Conservation (phyloP, 2,888 invertebrate genomes). For the Phyllotreta cruciferae region DNA sequence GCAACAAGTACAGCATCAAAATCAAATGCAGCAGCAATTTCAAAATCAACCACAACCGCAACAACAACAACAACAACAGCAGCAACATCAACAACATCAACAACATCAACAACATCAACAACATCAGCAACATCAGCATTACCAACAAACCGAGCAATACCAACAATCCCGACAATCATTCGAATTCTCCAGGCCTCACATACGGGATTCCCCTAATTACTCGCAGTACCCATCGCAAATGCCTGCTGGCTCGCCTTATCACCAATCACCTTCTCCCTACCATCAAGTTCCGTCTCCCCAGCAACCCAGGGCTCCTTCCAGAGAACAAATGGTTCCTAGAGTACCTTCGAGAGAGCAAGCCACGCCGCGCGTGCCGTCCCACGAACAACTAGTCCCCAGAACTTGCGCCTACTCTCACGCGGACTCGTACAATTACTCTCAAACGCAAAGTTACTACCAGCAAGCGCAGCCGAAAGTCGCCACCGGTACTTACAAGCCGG, state of each 20-base stretch:
- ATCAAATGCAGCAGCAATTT: constrained; percentile 29
- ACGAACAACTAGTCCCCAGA: constrained; percentile 41
- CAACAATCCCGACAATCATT: constrained; percentile 44
- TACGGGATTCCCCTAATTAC: constrained; percentile 46
- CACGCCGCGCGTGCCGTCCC: constrained; percentile 35
- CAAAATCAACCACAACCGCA: constrained; percentile 38
- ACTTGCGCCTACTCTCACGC: constrained; percentile 40
- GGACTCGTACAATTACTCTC: constrained; percentile 41
- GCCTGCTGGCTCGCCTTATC: constrained; percentile 37
- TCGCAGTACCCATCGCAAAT: constrained; percentile 46
- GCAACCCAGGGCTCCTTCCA: constrained; percentile 33
- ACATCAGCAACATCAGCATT: constrained; percentile 40
- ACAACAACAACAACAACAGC: constrained; percentile 26
- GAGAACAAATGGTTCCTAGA: constrained; percentile 41
- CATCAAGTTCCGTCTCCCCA: constrained; percentile 39
- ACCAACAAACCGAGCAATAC: constrained; percentile 43
- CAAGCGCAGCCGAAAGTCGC: constrained; percentile 44
- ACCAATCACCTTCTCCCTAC: constrained; percentile 37
- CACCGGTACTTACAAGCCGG: constrained; percentile 40
- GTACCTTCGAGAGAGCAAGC: constrained; percentile 40
- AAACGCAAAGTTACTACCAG: constrained; percentile 47
- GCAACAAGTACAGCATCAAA: constrained; percentile 18
- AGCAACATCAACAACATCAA: neutral
- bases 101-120: constrained; percentile 15
- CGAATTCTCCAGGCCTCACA: constrained; percentile 49